A percentile compares a stretch with the other conserved stretches of the same genome.
phyloP scores from a whole-genome alignment of 2,797 vertebrate genomes.

The Myotis planiceps region DNA sequence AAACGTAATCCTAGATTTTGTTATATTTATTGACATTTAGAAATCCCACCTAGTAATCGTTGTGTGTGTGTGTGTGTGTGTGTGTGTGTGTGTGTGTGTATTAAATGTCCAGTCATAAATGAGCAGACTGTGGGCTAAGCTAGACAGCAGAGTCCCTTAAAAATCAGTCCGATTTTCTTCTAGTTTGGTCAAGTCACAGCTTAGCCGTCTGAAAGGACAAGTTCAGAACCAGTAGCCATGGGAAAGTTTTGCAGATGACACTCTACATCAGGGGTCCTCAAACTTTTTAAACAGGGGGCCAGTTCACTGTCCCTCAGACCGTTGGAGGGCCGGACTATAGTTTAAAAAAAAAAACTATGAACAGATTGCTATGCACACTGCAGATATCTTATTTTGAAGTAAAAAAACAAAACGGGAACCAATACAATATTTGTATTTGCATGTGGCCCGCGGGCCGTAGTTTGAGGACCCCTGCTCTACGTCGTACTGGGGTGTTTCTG shows the following conservation, averaged over 20 bases:
- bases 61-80: neutral
- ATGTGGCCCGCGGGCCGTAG: too few relatives aligned
- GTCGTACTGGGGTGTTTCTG: neutral
- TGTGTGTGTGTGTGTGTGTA: neutral
- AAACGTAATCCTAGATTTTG: neutral
- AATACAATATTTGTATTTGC: too few relatives aligned
- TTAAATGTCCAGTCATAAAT: neutral
- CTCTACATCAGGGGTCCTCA: too few relatives aligned
- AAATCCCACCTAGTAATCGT: neutral
- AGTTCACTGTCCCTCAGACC: too few relatives aligned
- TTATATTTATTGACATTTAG: neutral
- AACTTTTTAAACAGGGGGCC: too few relatives aligned
- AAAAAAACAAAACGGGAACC: too few relatives aligned
- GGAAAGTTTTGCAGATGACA: neutral
- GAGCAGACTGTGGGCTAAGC: neutral
- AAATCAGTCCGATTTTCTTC: neutral
- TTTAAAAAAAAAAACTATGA: too few relatives aligned
- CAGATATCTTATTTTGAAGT: too few relatives aligned
- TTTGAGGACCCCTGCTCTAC: too few relatives aligned
- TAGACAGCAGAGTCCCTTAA: neutral
- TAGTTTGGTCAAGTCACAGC: neutral
- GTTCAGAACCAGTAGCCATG: neutral
- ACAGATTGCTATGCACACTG: too few relatives aligned
- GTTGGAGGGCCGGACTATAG: too few relatives aligned
- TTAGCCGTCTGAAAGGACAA: neutral